These are phyloP conservation scores for Drosophila mimetica DNA, from an alignment of 2,888 invertebrate genomes.

Conservation along the genomic window DNA sequence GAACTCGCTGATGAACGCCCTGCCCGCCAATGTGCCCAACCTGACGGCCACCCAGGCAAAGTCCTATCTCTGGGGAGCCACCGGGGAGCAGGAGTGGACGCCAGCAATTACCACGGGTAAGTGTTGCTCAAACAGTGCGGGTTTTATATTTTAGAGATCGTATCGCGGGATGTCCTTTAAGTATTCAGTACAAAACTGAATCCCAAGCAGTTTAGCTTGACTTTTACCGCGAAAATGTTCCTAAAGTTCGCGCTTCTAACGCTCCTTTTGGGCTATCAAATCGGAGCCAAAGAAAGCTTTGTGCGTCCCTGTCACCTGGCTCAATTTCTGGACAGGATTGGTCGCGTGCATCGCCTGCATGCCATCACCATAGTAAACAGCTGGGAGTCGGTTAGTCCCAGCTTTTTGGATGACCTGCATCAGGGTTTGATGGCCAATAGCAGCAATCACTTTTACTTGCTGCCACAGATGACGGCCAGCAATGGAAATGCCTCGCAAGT, in stretches of 20 bases:
- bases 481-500: background rate
- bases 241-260: conserved; percentile 20
- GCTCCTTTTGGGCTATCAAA: background rate
- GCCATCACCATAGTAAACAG: conserved; percentile 49
- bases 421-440: conserved; percentile 15
- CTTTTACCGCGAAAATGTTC: conserved; percentile 16
- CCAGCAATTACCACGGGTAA: conserved; percentile 96
- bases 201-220: conserved; percentile 9
- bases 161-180: conserved; percentile 14
- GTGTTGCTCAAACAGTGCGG: conserved; percentile 15
- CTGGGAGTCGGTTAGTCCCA: conserved; percentile 4
- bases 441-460: conserved; percentile 44
- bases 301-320: conserved; percentile 28
- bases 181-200: no score
- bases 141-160: conserved; percentile 26
- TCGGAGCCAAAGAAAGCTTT: conserved; percentile 14
- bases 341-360: conserved; percentile 36
- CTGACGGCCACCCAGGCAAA: conserved; percentile 81
- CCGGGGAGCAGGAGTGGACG: conserved; percentile 98
- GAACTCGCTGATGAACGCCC: conserved; percentile 69
- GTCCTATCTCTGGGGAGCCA: conserved; percentile 94
- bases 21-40: conserved; percentile 60
- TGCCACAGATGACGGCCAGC: conserved; percentile 46
- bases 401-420: conserved; percentile 43
- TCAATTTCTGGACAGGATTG: conserved; percentile 53